Evolutionary conservation across 2,888 invertebrate genomes (phyloP), one percentile per base, ranked within the genome.

Genomic region (Drosophila colorata): DNA sequence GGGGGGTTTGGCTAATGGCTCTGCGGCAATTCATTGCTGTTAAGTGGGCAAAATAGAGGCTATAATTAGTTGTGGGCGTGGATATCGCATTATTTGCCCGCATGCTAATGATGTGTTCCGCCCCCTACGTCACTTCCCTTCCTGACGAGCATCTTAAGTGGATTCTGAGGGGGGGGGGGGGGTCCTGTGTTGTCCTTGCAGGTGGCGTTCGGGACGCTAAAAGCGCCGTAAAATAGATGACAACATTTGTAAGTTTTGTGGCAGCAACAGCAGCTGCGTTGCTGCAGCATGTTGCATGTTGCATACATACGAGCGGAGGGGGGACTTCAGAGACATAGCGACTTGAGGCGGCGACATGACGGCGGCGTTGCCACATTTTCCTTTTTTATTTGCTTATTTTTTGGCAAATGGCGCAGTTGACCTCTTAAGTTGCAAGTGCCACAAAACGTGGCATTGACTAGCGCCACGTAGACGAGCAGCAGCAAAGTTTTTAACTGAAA

Each of bases 371-470:
- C 64, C 66, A 40, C 64, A 33, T 13, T 35, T 8, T 20, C 13
- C 4, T 16, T 38, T 28, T n/a, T n/a, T 16, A 13, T 11, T 31
- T 33, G 9, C 2, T 23, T 37, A n/a, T n/a, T 59, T 69, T 64
- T 77, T 74, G 75, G 70, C 82, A 79, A 80, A 70, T 64, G 56
- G 46, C 68, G 16, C 33, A 52, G 51, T 44, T 67, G 80, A 69
- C 60, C 67, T 68, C 16, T n/a, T 7, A 25, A 59, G 41, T 25
- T 46, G 51, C 40, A 48, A 43, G 33, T 60, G 47, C 43, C 35
- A 16, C 64, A 35, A 20, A 28, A 28, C 28, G 55, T 56, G 69
- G 57, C 69, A 63, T 69, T 63, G 69, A 49, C 35, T 16, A 63
- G 70, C 70, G 70, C 64, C 70, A 69, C 46, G 55, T 35, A 72